These are phyloP conservation scores for Trididemnum miniatum DNA, from an alignment of 23 tunicate species.

Conservation along the genomic window DNA sequence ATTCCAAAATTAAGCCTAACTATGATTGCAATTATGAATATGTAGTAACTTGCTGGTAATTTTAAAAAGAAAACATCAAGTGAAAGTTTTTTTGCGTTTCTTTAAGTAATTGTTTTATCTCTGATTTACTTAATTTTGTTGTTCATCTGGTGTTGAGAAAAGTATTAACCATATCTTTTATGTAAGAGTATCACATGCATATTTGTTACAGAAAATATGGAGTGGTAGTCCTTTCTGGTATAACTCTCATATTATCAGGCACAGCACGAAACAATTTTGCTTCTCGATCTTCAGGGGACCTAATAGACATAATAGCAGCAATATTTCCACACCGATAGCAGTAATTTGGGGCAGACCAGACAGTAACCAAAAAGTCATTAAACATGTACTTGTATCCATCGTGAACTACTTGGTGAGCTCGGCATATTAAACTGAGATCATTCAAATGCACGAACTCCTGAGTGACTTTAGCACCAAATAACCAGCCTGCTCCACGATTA, in stretches of 20 bases:
- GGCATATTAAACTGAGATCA: slow-evolving; percentile 72
- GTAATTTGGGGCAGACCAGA: slow-evolving; percentile 97
- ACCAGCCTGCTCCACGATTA: slow-evolving; percentile 95
- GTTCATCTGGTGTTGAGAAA: too few relatives aligned
- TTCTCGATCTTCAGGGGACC: slow-evolving; percentile 60
- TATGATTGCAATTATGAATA: too few relatives aligned
- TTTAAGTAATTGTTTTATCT: too few relatives aligned
- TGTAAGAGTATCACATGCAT: too few relatives aligned
- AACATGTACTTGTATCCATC: slow-evolving; percentile 97
- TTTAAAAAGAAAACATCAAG: too few relatives aligned
- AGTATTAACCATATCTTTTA: too few relatives aligned
- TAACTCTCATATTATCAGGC: slow-evolving; percentile 83
- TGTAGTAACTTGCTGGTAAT: too few relatives aligned
- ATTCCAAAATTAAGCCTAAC: too few relatives aligned
- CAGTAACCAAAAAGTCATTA: slow-evolving; percentile 86
- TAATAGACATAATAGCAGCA: slow-evolving; percentile 75
- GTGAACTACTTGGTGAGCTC: slow-evolving; percentile 93
- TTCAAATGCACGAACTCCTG: slow-evolving; percentile 86
- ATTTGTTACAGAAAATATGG: slow-evolving; percentile 71
- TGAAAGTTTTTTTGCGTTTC: too few relatives aligned
- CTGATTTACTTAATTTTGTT: too few relatives aligned
- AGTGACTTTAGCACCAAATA: slow-evolving; percentile 92
- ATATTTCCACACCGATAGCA: slow-evolving; percentile 95
- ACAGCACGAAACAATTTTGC: slow-evolving; percentile 82
- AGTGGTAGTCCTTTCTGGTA: slow-evolving; percentile 74